Evolutionary conservation across 2,797 vertebrate species (phyloP), one percentile per base, ranked within the genome.

Genomic region (Columba guinea): DNA sequence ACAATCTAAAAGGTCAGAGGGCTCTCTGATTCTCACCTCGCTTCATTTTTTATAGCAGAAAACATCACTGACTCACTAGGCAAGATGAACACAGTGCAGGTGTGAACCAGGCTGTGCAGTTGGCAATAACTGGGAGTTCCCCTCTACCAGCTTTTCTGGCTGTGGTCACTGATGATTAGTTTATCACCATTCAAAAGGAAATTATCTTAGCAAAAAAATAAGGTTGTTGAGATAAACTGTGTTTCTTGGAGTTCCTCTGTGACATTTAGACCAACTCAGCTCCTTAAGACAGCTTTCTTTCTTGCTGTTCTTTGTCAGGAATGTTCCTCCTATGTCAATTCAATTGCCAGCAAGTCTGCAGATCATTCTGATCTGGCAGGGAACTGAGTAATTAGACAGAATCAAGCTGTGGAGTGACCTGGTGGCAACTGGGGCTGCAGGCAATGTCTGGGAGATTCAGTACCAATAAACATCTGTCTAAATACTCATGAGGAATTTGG

Each of bases 1-100:
- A 51, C 32, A 82, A 67, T 56, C 46, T 79, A 73, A 88, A 85
- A 90, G 73, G 80, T 84, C 88, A 84, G 67, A 81, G 58, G 14
- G 17, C 49, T 87, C 55, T 48, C 46, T 11, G 2, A 20, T 80
- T 84, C 58, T 84, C 55, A 55, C 52, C 30, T 87, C 7, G 2
- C 28, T 74, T 70, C 26, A 26, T 68, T 86, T 81, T 81, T 94
- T 73, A 27, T 18, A 34, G 44, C 34, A 35, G 73, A 60, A 81
- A 76, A 76, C 21, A 76, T 30, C 44, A 52, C 19, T 55, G 65
- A 44, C 26, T 88, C 24, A 7, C 13, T 78, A 85, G 49, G 34
- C n/a, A 53, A 32, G 13, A 39, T 5, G 22, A 87, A 34, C 4
- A 2, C 13, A 55, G 26, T n/a, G 11, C 27, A 63, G 24, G 56